Evolutionary conservation across 2,113 vertebrate genomes (phyloP).

Genomic region (Cinclus mexicanus): DNA sequence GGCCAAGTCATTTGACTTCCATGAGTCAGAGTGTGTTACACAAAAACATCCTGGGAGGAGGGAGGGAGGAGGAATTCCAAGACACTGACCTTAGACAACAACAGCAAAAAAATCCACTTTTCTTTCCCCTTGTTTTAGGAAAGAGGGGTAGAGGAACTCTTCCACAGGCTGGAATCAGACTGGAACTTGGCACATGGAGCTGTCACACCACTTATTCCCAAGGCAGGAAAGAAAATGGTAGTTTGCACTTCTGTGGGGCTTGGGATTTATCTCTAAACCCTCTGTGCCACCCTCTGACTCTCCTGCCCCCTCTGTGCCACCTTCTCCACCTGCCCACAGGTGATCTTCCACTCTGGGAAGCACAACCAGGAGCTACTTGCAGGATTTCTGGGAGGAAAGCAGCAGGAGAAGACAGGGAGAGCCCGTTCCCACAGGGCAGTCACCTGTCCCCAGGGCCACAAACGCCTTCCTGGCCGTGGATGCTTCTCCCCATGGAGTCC

Average conservation of each 20-base stretch:
- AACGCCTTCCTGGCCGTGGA: fast-evolving
- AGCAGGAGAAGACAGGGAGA: not conserved
- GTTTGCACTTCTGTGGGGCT: fast-evolving
- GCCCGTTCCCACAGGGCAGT: not conserved
- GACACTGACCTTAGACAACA: not conserved
- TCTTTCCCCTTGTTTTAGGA: not conserved
- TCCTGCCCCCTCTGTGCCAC: not conserved
- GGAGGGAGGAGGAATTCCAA: conserved; percentile 29
- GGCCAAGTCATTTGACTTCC: conserved; percentile 49
- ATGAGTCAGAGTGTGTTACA: not conserved
- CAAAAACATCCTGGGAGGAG: conserved; percentile 34
- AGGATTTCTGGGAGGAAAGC: not conserved
- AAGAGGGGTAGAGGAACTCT: not conserved
- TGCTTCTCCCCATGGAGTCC: not conserved
- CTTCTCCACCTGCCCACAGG: not conserved
- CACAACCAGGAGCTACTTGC: fast-evolving
- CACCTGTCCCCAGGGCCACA: not conserved
- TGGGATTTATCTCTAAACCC: not conserved
- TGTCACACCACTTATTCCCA: fast-evolving
- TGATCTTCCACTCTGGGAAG: not conserved
- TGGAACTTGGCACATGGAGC: not conserved
- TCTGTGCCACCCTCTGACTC: too few relatives aligned
- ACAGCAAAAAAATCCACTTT: not conserved
- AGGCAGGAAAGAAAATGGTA: not conserved
- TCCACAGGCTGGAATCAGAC: not conserved